Evolutionary conservation across 2,888 invertebrate genomes (phyloP).

Genomic region (Tachina lurida): DNA sequence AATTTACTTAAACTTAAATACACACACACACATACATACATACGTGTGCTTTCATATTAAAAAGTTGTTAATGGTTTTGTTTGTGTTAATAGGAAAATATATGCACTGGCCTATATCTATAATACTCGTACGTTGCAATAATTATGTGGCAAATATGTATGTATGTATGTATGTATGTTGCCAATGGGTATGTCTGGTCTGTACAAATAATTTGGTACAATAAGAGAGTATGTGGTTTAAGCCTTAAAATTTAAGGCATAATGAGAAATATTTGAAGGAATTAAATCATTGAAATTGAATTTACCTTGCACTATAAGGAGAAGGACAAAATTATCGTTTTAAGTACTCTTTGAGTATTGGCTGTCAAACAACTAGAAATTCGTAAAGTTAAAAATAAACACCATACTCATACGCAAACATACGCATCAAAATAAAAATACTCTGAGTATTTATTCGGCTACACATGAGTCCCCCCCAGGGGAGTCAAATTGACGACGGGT

Average conservation of each 20-base stretch:
- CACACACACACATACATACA: too few relatives aligned
- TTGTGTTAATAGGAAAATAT: slow-evolving; percentile 23
- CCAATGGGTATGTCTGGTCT: slow-evolving; percentile 49
- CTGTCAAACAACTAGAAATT: too few relatives aligned
- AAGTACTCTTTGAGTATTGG: too few relatives aligned
- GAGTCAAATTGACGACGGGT: too few relatives aligned
- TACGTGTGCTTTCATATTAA: slow-evolving; percentile 16
- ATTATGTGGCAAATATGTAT: slow-evolving; percentile 28
- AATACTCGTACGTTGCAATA: slow-evolving; percentile 23
- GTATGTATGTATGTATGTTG: neutral
- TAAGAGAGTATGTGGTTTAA: neutral
- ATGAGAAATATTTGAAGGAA: slow-evolving; percentile 23
- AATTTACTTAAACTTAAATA: neutral
- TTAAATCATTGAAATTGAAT: neutral
- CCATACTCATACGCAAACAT: too few relatives aligned
- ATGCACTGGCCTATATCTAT: neutral
- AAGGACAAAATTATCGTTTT: too few relatives aligned
- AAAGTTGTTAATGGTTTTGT: slow-evolving; percentile 25
- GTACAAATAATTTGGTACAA: slow-evolving; percentile 12
- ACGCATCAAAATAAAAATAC: too few relatives aligned
- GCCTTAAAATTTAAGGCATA: neutral
- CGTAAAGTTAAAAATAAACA: too few relatives aligned
- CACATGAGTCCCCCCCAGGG: too few relatives aligned
- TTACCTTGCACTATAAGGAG: neutral
- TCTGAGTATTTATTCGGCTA: too few relatives aligned